phyloP scores from a whole-genome alignment of 1,140 invertebrate genomes.

The Cotesia typhae region DNA sequence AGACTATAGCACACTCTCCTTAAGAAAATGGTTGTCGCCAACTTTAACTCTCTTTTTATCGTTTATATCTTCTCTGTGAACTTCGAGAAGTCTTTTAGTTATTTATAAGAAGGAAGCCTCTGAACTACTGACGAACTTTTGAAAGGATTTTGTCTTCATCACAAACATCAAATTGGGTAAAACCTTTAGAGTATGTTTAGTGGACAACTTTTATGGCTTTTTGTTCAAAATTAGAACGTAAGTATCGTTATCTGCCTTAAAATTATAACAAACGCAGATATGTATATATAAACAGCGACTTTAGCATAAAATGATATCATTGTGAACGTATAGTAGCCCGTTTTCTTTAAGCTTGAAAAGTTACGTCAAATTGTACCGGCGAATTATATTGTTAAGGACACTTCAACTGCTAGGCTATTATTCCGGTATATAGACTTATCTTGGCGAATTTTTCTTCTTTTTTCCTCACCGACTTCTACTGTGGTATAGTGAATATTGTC shows the following conservation, averaged over 20 bases:
- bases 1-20: neutral
- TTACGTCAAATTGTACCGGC: neutral
- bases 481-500: neutral
- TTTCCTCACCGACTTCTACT: neutral
- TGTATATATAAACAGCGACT: neutral
- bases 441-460: neutral
- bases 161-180: neutral
- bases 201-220: constrained; percentile 29
- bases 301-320: neutral
- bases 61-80: neutral
- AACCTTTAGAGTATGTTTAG: neutral
- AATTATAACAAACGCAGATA: no score
- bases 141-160: constrained; percentile 23
- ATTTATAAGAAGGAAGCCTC: constrained; percentile 20
- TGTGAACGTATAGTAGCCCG: neutral
- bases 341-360: neutral
- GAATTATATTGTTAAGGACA: neutral
- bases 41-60: neutral
- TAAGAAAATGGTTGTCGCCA: neutral
- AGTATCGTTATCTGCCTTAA: no score
- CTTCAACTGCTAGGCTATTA: neutral
- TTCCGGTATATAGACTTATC: neutral
- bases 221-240: no score
- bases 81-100: constrained; percentile 5
- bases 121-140: constrained; percentile 25